Evolutionary conservation across 2,113 vertebrate species (phyloP), one percentile per base, ranked within the genome.

Genomic region (Gymnarchus niloticus): DNA sequence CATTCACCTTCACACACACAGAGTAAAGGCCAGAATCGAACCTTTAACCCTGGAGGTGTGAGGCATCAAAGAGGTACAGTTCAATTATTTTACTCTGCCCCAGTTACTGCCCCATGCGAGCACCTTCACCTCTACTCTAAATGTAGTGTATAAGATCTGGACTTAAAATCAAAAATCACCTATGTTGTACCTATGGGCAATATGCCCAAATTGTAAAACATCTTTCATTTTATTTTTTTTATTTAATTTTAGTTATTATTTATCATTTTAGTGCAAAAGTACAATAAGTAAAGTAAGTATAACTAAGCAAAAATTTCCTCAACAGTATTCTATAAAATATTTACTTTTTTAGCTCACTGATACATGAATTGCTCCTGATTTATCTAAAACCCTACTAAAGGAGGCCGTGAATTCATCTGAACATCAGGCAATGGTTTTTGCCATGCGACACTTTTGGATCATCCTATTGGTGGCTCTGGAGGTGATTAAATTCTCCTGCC

Each of bases 401-500:
- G 61, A 85, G 25, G 9, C 37, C 19, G 44, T 14, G 19, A 48
- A 33, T 33, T 82, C 14, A 56, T 54, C 17, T 76, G 19, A 56
- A 41, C 48, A 23, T 51, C 69, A 77, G 49, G 77, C 69, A 76
- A 85, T 52, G 77, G 77, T 28, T 78, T 5, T 59, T 85, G 46
- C 56, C n/a, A 83, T 83, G 17, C 56, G 54, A 49, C 49, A 37
- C 52, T 88, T 69, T 25, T 44, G 57, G 56, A 54, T 81, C 44
- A 78, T 88, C 56, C 33, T 19, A n/a, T 21, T 33, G 61, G 44
- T 77, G n/a, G 48, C 12, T 56, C 25, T 37, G 9, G 41, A 48
- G 81, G 73, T 49, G 28, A 51, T 83, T 37, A 48, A 73, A 57
- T 49, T 83, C 56, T 82, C 56, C 65, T 73, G 2, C 8, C 56